phyloP scores from a whole-genome alignment of 2,113 vertebrate species.

The Cyprinus carpio region DNA sequence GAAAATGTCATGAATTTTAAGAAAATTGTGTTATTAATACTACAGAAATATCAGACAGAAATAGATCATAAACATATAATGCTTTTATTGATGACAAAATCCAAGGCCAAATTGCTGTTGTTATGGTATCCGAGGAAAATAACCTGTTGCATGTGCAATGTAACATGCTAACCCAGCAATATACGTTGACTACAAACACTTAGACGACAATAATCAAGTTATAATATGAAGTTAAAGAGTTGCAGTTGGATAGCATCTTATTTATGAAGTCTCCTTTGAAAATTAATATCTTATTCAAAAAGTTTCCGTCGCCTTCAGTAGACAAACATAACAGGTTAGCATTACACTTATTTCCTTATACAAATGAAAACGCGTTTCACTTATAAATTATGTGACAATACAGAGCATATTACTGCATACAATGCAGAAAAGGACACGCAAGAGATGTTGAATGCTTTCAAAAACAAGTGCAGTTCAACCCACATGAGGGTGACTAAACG shows the following conservation, averaged over 20 bases:
- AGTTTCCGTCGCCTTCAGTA: neutral
- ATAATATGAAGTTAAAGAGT: neutral
- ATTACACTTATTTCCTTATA: neutral
- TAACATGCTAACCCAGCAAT: too few relatives aligned
- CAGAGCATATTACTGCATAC: too few relatives aligned
- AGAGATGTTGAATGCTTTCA: slow-evolving; percentile 38
- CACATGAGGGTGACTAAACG: slow-evolving; percentile 12
- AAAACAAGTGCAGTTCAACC: slow-evolving; percentile 58
- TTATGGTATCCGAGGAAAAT: neutral
- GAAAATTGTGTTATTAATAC: neutral
- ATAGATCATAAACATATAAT: neutral
- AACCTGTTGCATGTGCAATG: slow-evolving; percentile 14
- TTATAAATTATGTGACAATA: neutral
- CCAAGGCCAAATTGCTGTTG: neutral
- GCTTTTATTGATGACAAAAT: neutral
- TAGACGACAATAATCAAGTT: neutral
- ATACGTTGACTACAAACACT: neutral
- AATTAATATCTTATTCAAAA: neutral
- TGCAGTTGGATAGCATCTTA: neutral
- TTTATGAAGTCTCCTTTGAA: neutral
- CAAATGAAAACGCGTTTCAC: neutral
- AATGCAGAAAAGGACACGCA: neutral
- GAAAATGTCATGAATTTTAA: neutral
- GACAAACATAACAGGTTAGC: neutral
- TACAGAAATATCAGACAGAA: neutral